These are phyloP conservation scores for Siphlonurus alternatus DNA, from an alignment of 2,888 invertebrate species.

Conservation along the genomic window DNA sequence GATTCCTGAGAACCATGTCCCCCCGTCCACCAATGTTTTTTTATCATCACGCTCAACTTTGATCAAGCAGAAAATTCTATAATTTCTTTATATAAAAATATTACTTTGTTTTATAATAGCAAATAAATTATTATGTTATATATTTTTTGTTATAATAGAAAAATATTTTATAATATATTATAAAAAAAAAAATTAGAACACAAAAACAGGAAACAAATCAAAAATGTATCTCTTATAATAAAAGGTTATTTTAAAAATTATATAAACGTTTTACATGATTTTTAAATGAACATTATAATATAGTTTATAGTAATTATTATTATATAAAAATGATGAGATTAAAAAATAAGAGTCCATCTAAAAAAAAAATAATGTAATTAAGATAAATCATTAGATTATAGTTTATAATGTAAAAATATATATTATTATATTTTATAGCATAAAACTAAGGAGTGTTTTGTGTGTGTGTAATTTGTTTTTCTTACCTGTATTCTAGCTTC, in stretches of 20 bases:
- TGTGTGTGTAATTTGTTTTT: constrained; percentile 4
- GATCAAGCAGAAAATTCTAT: too few relatives aligned
- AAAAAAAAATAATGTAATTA: neutral
- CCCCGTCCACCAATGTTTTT: neutral
- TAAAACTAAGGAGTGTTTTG: neutral
- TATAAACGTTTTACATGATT: too few relatives aligned
- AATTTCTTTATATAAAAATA: too few relatives aligned
- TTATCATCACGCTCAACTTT: too few relatives aligned
- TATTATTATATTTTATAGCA: too few relatives aligned
- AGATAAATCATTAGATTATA: neutral
- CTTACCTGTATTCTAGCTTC: constrained; percentile 89
- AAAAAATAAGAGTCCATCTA: neutral
- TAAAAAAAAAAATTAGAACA: neutral
- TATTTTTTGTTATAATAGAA: neutral
- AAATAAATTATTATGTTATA: neutral
- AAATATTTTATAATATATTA: neutral
- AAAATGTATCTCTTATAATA: neutral
- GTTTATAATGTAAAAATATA: too few relatives aligned
- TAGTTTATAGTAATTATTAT: neutral
- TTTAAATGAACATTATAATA: neutral
- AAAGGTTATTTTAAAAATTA: neutral
- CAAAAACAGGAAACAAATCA: neutral
- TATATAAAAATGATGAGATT: neutral
- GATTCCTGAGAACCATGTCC: neutral
- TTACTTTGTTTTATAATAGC: too few relatives aligned